Evolutionary conservation across 2,113 vertebrate genomes (phyloP), one percentile per base, ranked within the genome.

Genomic region (Cyanistes caeruleus): DNA sequence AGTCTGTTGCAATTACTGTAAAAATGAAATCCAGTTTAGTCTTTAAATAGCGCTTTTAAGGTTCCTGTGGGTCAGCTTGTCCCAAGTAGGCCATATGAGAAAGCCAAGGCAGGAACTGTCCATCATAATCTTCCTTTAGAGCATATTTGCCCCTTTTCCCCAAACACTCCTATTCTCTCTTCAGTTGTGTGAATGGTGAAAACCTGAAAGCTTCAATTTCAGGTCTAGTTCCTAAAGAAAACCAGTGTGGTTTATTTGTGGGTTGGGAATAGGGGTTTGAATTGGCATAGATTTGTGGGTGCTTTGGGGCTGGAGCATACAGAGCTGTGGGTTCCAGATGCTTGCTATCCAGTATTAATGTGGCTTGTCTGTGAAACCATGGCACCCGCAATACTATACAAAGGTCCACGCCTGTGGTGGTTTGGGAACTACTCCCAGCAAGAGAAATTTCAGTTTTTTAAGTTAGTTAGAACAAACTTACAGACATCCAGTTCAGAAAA

Each of bases 311-410:
- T 97, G 95, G 95, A 97, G 92, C 80, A 48, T 86, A 95, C 93
- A 96, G 88, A 97, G 91, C 96, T 98, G 98, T 97, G 98, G 98
- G 97, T 97, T 98, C 96, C 97, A 98, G 91, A 97, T 97, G 94
- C 97, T 97, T 98, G 97, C 96, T 97, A 44, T 96, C 95, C 76
- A 80, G 90, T 96, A 98, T 97, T 98, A 97, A 98, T 98, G 98
- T 98, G 98, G 98, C 97, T 97, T 97, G 72, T 96, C 97, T 97
- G 96, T 95, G 97, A 98, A 98, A 98, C 97, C 97, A 95, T 96
- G 97, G 94, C 96, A 96, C 92, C 98, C 95, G 7, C 97, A 97
- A 75, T 95, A 53, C 97, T 97, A 84, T 84, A 95, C 97, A 97
- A 97, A 97, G 94, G 93, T 95, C 96, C 87, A 95, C 5, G 89